phyloP scores from a whole-genome alignment of 2,113 vertebrate species.

The Phalacrocorax aristotelis region DNA sequence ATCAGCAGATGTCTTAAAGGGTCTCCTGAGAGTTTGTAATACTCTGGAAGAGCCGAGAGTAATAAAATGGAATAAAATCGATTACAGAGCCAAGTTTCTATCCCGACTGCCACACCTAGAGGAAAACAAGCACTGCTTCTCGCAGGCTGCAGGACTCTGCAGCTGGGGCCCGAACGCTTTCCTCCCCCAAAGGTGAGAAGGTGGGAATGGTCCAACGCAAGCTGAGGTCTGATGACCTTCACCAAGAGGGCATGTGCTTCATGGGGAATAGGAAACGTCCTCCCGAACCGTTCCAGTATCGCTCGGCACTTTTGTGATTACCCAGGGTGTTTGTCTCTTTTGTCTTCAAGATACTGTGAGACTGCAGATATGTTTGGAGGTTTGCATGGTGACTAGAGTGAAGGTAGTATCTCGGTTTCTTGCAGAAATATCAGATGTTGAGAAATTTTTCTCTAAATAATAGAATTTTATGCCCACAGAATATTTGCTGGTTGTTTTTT shows the following conservation, averaged over 20 bases:
- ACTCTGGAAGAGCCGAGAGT: conserved; percentile 19
- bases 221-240: neutral
- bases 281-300: neutral
- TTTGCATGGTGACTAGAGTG: neutral
- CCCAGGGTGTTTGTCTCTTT: neutral
- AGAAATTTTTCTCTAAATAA: neutral
- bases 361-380: neutral
- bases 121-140: neutral
- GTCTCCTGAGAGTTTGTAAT: conserved; percentile 21
- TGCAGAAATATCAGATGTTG: neutral
- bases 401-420: neutral
- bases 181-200: neutral
- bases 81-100: neutral
- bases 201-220: neutral
- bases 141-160: neutral
- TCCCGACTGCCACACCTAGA: neutral
- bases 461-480: neutral
- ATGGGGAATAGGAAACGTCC: neutral
- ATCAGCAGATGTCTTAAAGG: conserved; percentile 45
- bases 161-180: neutral
- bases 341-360: neutral
- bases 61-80: conserved; percentile 46
- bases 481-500: neutral
- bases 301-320: neutral
- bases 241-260: neutral